Percentiles rank a stretch among this genome's conserved stretches.
Evolutionary conservation across 2,797 vertebrate genomes (phyloP).

Genomic region (Chelon labrosus): DNA sequence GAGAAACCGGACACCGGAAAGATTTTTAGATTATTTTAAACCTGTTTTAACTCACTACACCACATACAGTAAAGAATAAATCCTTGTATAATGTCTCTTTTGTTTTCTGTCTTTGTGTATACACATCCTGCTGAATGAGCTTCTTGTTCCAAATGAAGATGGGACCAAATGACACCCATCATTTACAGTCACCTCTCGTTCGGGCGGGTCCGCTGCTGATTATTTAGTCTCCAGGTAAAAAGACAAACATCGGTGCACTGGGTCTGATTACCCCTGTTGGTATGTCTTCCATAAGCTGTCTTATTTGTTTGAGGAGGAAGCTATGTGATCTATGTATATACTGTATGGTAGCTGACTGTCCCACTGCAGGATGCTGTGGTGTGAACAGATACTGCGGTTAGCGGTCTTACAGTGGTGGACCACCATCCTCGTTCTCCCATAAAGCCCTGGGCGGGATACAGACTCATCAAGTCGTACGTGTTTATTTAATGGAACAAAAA

Average conservation of each 20-base stretch:
- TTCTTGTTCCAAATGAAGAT: slow-evolving; percentile 53
- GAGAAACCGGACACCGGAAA: neutral
- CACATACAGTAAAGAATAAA: neutral
- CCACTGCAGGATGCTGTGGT: slow-evolving; percentile 59
- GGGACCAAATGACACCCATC: slow-evolving; percentile 53
- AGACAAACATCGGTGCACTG: slow-evolving; percentile 45
- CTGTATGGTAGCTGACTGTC: slow-evolving; percentile 28
- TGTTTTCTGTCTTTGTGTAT: slow-evolving; percentile 5
- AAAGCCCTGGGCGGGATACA: slow-evolving; percentile 38
- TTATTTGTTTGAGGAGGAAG: slow-evolving; percentile 56
- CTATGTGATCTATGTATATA: slow-evolving; percentile 44
- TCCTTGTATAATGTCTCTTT: neutral
- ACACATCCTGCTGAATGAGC: slow-evolving; percentile 30
- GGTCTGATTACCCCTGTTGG: slow-evolving; percentile 38
- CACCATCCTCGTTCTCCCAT: slow-evolving; percentile 63
- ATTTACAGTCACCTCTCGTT: slow-evolving; percentile 56
- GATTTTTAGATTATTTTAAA: neutral
- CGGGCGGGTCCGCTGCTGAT: slow-evolving; percentile 29
- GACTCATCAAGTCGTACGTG: slow-evolving; percentile 52
- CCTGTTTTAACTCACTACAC: too few relatives aligned
- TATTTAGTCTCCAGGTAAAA: slow-evolving; percentile 53
- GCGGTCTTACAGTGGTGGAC: slow-evolving; percentile 47
- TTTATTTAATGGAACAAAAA: slow-evolving; percentile 66
- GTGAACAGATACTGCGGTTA: slow-evolving; percentile 46
- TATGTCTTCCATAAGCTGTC: slow-evolving; percentile 56